Base-by-base conservation (phyloP, 2,113 vertebrate genomes). In the Tapirus terrestris region DNA sequence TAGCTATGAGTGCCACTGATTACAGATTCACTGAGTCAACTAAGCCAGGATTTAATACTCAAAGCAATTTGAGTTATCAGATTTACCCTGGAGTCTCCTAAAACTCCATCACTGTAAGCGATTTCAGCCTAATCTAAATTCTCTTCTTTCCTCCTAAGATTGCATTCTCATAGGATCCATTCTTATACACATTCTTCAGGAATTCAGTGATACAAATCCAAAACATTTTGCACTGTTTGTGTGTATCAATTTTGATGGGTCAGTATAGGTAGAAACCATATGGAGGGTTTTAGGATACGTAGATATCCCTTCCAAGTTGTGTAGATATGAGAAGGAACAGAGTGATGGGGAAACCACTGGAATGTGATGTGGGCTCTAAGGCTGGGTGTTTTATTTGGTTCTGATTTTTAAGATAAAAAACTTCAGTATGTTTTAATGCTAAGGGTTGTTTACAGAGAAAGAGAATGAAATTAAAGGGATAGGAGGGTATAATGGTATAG, bases 311-410 rank as follows among this genome's bases (percentile, higher is more conserved):
- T 39, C 10, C 39, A 2, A 7, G 16, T 4, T 5, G 0, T 17
- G 13, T 0, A 2, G 3, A 8, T 5, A 0, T 23, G 9, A 20
- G n/a, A n/a, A 3, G 21, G 21, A 73, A 6, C 2, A 29, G 27
- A 76, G 5, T 0, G 33, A 10, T 2, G 39, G 12, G 3, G 4
- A 8, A 14, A 10, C 1, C 14, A 7, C 29, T 16, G 27, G 39
- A 20, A 43, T n/a, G 9, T 4, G 17, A 8, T 4, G 11, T 11
- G 1, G 36, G 13, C 39, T 39, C 20, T n/a, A 8, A 68, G 21
- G 21, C 2, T 45, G 27, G 21, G 33, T 72, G 25, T 56, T 58
- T 31, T 27, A 75, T 75, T 70, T 89, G n/a, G 12, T 21, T 68
- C 84, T 85, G 31, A 73, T 31, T 84, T 89, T 36, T 39, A 56